Conservation (phyloP, 2,797 vertebrate genomes). For the Dicrostonyx torquatus region DNA sequence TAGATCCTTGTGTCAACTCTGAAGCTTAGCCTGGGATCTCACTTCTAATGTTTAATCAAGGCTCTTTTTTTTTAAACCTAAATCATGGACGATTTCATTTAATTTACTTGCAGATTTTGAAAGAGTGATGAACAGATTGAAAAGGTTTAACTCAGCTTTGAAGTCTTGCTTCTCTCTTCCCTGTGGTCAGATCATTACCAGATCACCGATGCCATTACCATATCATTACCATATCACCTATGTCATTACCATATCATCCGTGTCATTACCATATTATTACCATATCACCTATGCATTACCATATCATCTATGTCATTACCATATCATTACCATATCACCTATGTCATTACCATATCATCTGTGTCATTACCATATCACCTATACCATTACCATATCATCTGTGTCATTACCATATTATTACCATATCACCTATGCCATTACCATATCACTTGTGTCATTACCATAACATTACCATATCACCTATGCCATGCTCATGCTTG, state of each 20-base stretch:
- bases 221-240: no score
- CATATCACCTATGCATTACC: neutral
- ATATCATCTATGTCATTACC: no score
- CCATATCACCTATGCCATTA: no score
- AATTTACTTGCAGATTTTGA: conserved; percentile 29
- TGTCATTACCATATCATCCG: no score
- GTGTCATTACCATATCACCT: no score
- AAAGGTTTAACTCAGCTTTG: neutral
- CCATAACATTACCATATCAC: neutral
- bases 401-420: no score
- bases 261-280: neutral
- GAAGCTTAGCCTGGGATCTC: conserved; percentile 21
- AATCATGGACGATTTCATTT: conserved; percentile 3
- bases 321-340: no score
- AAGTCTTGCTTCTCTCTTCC: neutral
- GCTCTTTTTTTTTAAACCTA: neutral
- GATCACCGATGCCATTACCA: no score
- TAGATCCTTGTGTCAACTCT: neutral
- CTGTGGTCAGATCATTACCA: neutral
- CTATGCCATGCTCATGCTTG: neutral
- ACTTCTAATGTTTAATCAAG: neutral
- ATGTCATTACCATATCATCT: no score
- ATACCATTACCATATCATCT: no score
- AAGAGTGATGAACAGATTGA: neutral
- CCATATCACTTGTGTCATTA: no score